These are phyloP conservation scores for Cottus gobio DNA, from an alignment of 2,113 vertebrate genomes.

Conservation along the genomic window DNA sequence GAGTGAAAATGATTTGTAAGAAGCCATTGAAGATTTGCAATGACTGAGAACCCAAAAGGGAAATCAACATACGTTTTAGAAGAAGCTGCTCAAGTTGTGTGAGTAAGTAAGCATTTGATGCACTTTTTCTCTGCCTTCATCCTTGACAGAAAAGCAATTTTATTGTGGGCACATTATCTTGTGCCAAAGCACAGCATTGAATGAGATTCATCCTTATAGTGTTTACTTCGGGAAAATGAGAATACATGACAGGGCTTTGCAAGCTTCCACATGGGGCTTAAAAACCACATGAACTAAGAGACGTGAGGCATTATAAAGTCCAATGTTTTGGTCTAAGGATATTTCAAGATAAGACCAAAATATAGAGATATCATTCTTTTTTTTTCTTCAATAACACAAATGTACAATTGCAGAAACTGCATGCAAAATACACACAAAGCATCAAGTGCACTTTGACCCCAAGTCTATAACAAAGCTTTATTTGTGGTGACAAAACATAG, in stretches of 20 bases:
- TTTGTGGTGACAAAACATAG: background rate
- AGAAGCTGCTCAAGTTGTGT: conserved; percentile 27
- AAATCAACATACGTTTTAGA: conserved; percentile 21
- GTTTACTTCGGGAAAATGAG: background rate
- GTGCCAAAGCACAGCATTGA: background rate
- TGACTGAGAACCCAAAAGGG: conserved; percentile 6
- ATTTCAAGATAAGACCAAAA: background rate
- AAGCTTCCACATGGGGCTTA: background rate
- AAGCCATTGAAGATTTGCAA: conserved; percentile 29
- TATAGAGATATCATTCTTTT: background rate
- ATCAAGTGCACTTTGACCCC: background rate
- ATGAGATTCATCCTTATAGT: background rate
- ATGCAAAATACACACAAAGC: background rate
- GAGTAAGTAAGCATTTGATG: conserved; percentile 16
- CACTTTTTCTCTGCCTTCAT: background rate
- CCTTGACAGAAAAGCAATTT: conserved; percentile 7
- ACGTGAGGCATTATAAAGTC: background rate
- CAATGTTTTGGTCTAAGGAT: background rate
- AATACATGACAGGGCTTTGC: background rate
- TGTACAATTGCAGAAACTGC: background rate
- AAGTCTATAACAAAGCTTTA: background rate
- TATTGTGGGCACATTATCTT: background rate
- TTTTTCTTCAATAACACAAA: background rate
- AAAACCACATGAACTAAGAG: background rate
- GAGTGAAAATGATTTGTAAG: conserved; percentile 38